phyloP scores from a whole-genome alignment of 1,140 invertebrate genomes.

The Procambarus virginalis region DNA sequence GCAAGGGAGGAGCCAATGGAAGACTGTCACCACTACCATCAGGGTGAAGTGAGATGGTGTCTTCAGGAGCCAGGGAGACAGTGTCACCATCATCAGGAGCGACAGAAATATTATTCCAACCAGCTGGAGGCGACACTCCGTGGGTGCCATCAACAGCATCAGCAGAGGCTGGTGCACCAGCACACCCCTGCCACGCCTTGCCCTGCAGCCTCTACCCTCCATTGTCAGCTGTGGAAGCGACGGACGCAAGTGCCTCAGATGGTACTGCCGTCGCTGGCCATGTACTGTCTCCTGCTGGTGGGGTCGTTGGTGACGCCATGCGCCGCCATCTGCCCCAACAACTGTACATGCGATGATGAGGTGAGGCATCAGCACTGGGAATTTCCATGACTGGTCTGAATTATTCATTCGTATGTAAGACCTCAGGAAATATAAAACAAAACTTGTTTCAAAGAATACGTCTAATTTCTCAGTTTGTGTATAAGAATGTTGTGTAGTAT shows the following conservation, averaged over 20 bases:
- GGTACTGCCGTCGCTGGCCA: constrained; percentile 14
- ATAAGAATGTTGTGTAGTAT: no score
- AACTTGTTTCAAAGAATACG: no score
- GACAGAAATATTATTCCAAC: background rate
- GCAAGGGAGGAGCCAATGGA: background rate
- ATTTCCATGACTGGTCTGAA: no score
- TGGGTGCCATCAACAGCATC: background rate
- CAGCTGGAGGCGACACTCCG: background rate
- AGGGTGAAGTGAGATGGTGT: background rate
- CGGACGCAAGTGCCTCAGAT: background rate
- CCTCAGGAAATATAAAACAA: no score
- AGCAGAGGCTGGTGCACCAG: background rate
- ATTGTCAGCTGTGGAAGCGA: background rate
- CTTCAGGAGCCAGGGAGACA: background rate
- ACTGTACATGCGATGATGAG: constrained; percentile 53
- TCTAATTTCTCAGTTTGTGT: no score
- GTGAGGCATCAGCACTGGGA: background rate
- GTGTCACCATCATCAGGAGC: background rate
- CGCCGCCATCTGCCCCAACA: constrained; percentile 45
- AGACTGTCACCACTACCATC: no score
- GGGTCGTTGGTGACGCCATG: constrained; percentile 29
- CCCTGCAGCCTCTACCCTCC: background rate
- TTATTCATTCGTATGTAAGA: no score
- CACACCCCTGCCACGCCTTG: background rate
- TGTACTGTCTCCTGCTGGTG: constrained; percentile 41